A percentile compares a stretch with the other conserved stretches of the same genome.
Evolutionary conservation across 1,140 invertebrate genomes (phyloP).

Genomic region (Ostrea edulis): DNA sequence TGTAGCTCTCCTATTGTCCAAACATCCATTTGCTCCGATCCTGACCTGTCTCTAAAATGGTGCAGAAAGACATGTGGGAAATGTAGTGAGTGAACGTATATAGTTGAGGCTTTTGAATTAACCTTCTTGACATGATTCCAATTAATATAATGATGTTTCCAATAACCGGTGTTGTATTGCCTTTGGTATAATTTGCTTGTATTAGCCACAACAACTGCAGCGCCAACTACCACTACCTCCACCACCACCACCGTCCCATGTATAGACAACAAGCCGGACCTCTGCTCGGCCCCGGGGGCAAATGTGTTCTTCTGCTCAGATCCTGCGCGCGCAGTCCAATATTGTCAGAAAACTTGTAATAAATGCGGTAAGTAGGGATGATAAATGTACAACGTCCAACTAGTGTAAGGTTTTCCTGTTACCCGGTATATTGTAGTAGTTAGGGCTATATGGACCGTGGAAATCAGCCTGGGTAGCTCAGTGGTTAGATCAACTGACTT

Average conservation of each 20-base stretch:
- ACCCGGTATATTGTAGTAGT: too few relatives aligned
- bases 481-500: too few relatives aligned
- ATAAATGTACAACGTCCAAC: not conserved
- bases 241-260: not conserved
- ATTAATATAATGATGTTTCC: not conserved
- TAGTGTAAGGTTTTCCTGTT: not conserved
- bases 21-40: not conserved
- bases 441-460: too few relatives aligned
- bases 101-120: too few relatives aligned
- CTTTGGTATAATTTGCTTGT: not conserved
- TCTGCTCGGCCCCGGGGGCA: not conserved
- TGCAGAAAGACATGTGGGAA: slow-evolving; percentile 1
- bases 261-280: not conserved
- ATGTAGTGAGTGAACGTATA: not conserved
- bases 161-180: not conserved
- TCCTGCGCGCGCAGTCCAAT: not conserved
- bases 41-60: slow-evolving; percentile 3
- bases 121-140: not conserved
- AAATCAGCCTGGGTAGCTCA: too few relatives aligned
- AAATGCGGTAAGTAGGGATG: not conserved
- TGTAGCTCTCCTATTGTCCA: not conserved
- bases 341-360: slow-evolving; percentile 7
- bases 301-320: not conserved
- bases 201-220: not conserved
- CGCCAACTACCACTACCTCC: not conserved